Evolutionary conservation across 1,140 invertebrate genomes (phyloP), one percentile per base, ranked within the genome.

Genomic region (Macrostomum lignano): DNA sequence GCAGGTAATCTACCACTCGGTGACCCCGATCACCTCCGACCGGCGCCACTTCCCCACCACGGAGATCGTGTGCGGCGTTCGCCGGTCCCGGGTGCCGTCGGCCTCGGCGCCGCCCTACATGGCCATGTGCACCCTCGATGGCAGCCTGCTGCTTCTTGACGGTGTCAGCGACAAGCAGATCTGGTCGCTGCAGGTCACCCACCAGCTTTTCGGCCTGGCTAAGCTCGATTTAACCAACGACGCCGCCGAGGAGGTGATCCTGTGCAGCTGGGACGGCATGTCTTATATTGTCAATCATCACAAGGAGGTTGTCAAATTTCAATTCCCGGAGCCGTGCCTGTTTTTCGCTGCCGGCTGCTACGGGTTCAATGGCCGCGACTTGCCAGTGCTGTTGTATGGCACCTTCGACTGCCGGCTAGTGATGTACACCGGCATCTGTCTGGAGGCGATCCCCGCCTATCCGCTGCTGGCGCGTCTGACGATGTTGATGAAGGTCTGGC

Each of bases 201-300:
- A 73, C 52, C 69, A 72, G 48, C 60, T 73, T 36, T 71, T 73
- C 46, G 62, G 66, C 6, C 42, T 74, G n/a, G 63, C 61, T 33
- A 70, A 70, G 52, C 42, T 74, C 19, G 69, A 73, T 41, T 60
- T 73, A 1, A 72, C 67, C n/a, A 65, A 62, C 10, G 65, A 71
- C 52, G 69, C 67, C 10, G 52, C 52, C 3, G 70, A 74, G 38
- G 69, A 73, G 46, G 65, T 74, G 17, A 60, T 74, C 4, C 69
- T 64, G 1, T 72, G 69, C 49, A 65, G 69, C 1, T 74, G 71
- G 71, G 70, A 74, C 48, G 72, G 73, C 5, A 68, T 72, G 42
- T 74, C 71, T 0, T 74, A 73, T 41, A 69, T 76, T 36, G 59
- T 74, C 2, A 70, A 74, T 53, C 65, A 57, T 64, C 52, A 69